phyloP scores from a whole-genome alignment of 37 sponge, comb jelly and placozoan genomes.

The Cladorhizidae sp. region DNA sequence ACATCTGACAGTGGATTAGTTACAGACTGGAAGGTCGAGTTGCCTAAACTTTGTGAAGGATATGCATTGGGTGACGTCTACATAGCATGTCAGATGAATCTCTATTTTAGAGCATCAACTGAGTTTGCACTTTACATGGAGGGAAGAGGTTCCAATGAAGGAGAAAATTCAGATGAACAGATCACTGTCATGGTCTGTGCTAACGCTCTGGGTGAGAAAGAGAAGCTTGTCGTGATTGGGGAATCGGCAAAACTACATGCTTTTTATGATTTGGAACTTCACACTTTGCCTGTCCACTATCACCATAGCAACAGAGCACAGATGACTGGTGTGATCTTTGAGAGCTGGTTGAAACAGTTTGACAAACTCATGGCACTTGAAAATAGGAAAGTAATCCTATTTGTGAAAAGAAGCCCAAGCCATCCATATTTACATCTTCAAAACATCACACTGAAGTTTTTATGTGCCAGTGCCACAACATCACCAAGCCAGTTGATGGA shows the following conservation, averaged over 20 bases:
- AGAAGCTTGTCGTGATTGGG: conserved; percentile 48
- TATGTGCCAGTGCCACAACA: background rate
- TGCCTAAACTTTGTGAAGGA: conserved; percentile 5
- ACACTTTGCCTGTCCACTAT: conserved; percentile 19
- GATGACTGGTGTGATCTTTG: conserved; percentile 36
- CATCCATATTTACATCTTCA: background rate
- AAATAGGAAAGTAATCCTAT: conserved; percentile 14
- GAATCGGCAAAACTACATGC: conserved; percentile 14
- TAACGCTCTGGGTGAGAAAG: conserved; percentile 53
- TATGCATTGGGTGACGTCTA: conserved; percentile 45
- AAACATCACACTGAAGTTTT: background rate
- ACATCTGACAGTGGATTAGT: conserved; percentile 42
- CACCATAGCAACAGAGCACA: conserved; percentile 31
- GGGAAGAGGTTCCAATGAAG: background rate
- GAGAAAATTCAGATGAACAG: background rate
- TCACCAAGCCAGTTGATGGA: background rate
- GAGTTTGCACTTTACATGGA: background rate
- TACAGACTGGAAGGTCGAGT: conserved; percentile 23
- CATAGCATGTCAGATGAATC: conserved; percentile 43
- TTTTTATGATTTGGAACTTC: conserved; percentile 19
- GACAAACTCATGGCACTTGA: conserved; percentile 15
- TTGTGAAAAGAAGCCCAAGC: background rate
- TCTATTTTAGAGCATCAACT: conserved; percentile 25
- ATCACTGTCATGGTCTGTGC: conserved; percentile 19
- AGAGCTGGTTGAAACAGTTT: conserved; percentile 1